Base-by-base conservation (phyloP, 2,113 vertebrate genomes). In the Rhea americana region DNA sequence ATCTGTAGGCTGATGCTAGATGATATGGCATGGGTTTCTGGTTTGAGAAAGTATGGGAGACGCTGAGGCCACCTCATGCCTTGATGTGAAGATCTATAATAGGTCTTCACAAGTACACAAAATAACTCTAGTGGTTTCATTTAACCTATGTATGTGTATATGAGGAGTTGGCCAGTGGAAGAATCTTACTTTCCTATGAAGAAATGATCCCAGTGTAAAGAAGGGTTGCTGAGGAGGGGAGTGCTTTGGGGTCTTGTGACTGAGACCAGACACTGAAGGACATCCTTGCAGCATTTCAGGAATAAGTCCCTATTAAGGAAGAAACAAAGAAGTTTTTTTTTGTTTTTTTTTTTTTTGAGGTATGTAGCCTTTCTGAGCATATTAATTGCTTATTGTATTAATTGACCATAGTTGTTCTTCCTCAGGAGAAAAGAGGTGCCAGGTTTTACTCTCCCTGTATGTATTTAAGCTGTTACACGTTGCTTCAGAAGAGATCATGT, bases 381-480 rank as follows among this genome's bases (percentile, higher is more conserved):
- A 0, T 41, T 50, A 48, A 22, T 11, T 73, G 8, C 7, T 47
- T 82, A 56, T 37, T 3, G 0, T 2, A 2, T 58, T 48, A 14
- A 2, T 4, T 73, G 37, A 17, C 17, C 8, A 3, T 20, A 55
- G 51, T 3, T 18, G 13, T 2, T 32, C 11, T 39, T 39, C 2
- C 30, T 59, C 15, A 47, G 51, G 35, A 71, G 73, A 26, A 67
- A 50, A 67, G 7, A 22, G 11, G 30, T 5, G 11, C 4, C 21
- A 16, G 35, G 11, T 67, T 2, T 1, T 62, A 2, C 8, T 74
- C 26, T 11, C 4, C 7, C 5, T 32, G 4, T 39, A 0, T 11
- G 3, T 21, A 4, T 62, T 71, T 65, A 24, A 59, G 53, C 11
- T 91, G 30, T 65, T 79, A 2, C 13, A 17, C 63, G 0, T 48